Evolutionary conservation across 2,888 invertebrate species (phyloP).

Genomic region (Mythimna pallens): DNA sequence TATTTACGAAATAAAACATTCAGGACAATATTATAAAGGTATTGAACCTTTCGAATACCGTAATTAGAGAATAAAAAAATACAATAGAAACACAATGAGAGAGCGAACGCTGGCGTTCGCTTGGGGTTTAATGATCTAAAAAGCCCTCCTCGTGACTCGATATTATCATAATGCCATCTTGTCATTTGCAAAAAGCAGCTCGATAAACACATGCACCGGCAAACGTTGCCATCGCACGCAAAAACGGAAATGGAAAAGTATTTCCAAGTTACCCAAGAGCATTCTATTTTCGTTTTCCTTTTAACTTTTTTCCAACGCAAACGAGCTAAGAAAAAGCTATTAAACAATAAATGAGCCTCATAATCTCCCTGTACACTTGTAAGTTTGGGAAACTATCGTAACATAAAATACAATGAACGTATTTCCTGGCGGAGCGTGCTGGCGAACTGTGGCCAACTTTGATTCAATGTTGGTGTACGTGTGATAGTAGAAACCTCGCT

Average conservation of each 20-base stretch:
- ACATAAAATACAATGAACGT: conserved; percentile 61
- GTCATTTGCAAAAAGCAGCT: conserved; percentile 71
- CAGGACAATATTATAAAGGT: background rate
- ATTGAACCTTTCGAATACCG: background rate
- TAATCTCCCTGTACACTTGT: conserved; percentile 61
- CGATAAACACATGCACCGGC: conserved; percentile 72
- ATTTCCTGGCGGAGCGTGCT: conserved; percentile 50
- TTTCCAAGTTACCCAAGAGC: conserved; percentile 59
- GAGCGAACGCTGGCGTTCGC: no score
- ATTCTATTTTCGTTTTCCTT: conserved; percentile 57
- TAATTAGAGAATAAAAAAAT: no score
- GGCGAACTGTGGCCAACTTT: conserved; percentile 54
- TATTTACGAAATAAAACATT: background rate
- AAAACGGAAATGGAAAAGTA: conserved; percentile 64
- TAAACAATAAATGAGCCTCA: conserved; percentile 59
- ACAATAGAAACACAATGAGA: no score
- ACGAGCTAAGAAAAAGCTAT: conserved; percentile 53
- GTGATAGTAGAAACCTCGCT: conserved; percentile 20
- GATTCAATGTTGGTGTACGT: conserved; percentile 56
- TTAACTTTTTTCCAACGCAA: conserved; percentile 40
- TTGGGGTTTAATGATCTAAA: background rate
- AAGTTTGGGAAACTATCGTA: conserved; percentile 57
- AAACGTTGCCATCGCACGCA: conserved; percentile 26
- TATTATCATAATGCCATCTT: conserved; percentile 74
- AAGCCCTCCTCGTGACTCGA: conserved; percentile 44